Evolutionary conservation across 2,888 invertebrate genomes (phyloP), one percentile per base, ranked within the genome.

Genomic region (Dysmachus trigonus): DNA sequence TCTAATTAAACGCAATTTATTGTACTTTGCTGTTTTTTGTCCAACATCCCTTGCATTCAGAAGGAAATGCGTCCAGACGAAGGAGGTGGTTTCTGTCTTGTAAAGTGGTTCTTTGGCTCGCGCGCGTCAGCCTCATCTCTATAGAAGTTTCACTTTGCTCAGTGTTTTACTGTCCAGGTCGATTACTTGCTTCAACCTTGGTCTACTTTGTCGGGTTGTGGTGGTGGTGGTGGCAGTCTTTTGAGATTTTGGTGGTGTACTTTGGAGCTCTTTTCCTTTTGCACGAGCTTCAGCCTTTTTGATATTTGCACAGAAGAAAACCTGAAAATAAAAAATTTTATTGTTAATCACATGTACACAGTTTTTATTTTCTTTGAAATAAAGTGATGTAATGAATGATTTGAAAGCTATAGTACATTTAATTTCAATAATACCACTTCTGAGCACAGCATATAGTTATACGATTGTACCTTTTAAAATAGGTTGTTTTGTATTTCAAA

Each of bases 61-160:
- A 27, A 62, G 18, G 15, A 31, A 73, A 73, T 33, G 13, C 10
- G 35, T 79, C 79, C 31, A 15, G 1, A n/a, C 13, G n/a, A 51
- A 30, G 51, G 47, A 79, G 18, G n/a, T 27, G 51, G n/a, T 27
- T 73, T 47, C n/a, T 77, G 41, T 41, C 51, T 51, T 31, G 1
- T 30, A 22, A 41, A 41, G 38, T 41, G 31, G 27, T 30, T 15
- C 31, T 31, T 15, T 31, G 72, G 27, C 72, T 35, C n/a, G n/a
- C n/a, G 1, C 7, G 35, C 7, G 31, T n/a, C n/a, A 33, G 18
- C 33, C 73, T 6, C n/a, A 18, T 73, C 72, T 89, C 89, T 90
- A 90, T 89, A 90, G 89, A 79, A 88, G 62, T 87, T 88, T 88
- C 2, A 88, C 87, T 88, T 88, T 88, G 76, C 88, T 87, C 18